These are phyloP conservation scores for Carettochelys insculpta DNA, from an alignment of 2,113 vertebrate species.

Conservation along the genomic window DNA sequence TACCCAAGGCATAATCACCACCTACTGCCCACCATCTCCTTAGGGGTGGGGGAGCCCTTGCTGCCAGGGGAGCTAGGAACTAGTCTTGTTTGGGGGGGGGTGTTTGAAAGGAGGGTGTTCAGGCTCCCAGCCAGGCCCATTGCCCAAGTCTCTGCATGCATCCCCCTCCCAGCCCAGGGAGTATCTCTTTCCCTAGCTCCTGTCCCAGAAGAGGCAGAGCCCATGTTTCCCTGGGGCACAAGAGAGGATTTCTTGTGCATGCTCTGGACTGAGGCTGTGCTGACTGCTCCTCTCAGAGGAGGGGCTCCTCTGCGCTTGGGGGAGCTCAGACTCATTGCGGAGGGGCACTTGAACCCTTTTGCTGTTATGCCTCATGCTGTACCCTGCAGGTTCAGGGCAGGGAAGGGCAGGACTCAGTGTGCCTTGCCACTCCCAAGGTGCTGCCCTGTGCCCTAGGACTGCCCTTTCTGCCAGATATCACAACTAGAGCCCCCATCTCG, in stretches of 20 bases:
- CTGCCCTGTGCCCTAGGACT: background rate
- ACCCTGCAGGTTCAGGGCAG: background rate
- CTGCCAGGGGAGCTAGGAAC: background rate
- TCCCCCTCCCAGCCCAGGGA: too few species aligned
- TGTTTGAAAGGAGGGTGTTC: too few species aligned
- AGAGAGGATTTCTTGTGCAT: background rate
- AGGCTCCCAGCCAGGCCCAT: background rate
- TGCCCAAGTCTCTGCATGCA: background rate
- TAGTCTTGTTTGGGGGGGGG: background rate
- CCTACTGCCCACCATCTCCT: background rate
- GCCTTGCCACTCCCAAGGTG: background rate
- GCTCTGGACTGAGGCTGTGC: background rate
- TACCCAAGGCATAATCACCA: background rate
- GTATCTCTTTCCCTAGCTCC: background rate
- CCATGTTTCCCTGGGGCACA: background rate
- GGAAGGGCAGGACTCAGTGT: background rate
- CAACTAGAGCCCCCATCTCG: background rate
- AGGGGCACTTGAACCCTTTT: background rate
- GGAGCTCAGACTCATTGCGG: background rate
- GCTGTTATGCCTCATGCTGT: background rate
- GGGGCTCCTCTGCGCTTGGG: background rate
- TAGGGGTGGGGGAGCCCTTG: background rate
- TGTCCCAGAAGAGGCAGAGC: background rate
- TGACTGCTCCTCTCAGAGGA: background rate
- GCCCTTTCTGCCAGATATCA: background rate